Percentiles rank a stretch among this genome's conserved stretches.
Evolutionary conservation across 2,113 vertebrate species (phyloP).

Genomic region (Atractosteus spatula): DNA sequence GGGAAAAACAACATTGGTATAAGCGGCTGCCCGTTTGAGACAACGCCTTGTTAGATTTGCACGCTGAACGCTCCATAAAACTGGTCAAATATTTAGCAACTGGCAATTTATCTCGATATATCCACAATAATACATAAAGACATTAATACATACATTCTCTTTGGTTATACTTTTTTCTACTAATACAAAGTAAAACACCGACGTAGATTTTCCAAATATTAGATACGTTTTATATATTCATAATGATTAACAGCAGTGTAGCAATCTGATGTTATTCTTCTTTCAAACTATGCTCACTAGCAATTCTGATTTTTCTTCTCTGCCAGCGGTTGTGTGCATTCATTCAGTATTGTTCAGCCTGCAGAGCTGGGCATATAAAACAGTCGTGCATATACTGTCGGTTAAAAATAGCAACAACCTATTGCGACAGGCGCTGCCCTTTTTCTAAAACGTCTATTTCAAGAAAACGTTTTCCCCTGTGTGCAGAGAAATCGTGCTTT

Average conservation of each 20-base stretch:
- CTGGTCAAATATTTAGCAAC: no score
- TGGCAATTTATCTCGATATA: no score
- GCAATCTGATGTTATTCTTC: background rate
- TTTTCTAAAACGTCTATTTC: constrained; percentile 61
- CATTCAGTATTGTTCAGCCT: constrained; percentile 47
- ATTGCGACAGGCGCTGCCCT: constrained; percentile 63
- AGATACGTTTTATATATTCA: no score
- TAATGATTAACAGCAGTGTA: background rate
- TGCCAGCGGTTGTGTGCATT: constrained; percentile 22
- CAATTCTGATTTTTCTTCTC: background rate
- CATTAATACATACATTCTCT: no score
- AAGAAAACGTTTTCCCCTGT: constrained; percentile 59
- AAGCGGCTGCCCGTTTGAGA: no score
- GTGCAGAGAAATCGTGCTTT: constrained; percentile 48
- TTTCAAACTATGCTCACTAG: constrained; percentile 16
- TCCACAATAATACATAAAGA: no score
- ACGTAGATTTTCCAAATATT: no score
- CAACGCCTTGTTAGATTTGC: no score
- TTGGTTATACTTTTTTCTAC: no score
- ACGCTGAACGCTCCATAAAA: no score
- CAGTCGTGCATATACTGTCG: constrained; percentile 45
- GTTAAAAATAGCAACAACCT: constrained; percentile 77
- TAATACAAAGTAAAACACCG: no score
- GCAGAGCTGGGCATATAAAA: constrained; percentile 63
- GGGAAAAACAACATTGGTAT: no score